Evolutionary conservation across 1,140 invertebrate species (phyloP).

Genomic region (Ceratosolen solmsi): DNA sequence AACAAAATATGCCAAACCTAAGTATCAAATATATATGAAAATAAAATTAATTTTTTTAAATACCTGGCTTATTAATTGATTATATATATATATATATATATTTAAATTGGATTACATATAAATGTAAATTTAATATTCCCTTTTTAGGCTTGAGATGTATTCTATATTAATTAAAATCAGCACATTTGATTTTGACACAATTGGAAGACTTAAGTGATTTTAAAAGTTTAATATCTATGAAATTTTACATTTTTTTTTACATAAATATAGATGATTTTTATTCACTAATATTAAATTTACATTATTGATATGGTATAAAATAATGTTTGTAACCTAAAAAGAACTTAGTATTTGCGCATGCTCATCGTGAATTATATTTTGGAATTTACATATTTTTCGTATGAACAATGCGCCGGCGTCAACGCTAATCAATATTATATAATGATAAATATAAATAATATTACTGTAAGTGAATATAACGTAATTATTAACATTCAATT

Average conservation of each 20-base stretch:
- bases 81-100: no score
- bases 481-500: no score
- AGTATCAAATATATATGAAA: no score
- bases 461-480: no score
- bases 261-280: not conserved
- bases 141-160: no score
- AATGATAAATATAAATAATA: no score
- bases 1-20: no score
- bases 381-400: not conserved
- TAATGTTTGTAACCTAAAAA: constrained; percentile 17
- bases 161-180: not conserved
- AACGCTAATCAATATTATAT: constrained; percentile 1
- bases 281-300: not conserved
- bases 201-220: constrained; percentile 18
- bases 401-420: constrained; percentile 9
- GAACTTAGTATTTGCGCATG: not conserved
- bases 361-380: not conserved
- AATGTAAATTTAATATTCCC: no score
- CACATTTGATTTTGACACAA: not conserved
- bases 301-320: constrained; percentile 14
- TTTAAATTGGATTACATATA: no score
- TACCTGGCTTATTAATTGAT: no score
- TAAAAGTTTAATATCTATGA: not conserved
- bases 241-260: not conserved
- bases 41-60: no score